Conservation (phyloP, 2,113 vertebrate species). For the Petaurus breviceps region DNA sequence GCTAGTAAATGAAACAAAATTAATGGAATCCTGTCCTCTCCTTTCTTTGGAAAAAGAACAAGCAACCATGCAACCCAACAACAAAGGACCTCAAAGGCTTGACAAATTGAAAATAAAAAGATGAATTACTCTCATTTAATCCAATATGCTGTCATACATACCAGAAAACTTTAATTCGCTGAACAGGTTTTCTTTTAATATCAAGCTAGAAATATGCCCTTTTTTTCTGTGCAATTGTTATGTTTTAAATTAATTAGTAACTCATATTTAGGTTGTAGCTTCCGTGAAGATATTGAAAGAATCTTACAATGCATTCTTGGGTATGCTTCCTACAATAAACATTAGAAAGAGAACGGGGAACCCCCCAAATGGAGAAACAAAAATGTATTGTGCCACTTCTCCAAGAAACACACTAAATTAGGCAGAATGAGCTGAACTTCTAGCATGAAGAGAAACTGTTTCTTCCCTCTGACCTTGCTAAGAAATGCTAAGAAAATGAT, state of each 20-base stretch:
- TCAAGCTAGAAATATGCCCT: slow-evolving; percentile 46
- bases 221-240: slow-evolving; percentile 51
- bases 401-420: not conserved
- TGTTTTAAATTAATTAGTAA: slow-evolving; percentile 71
- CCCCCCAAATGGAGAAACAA: not conserved
- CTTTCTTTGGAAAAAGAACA: not conserved
- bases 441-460: not conserved
- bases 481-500: not conserved
- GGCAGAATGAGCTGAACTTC: not conserved
- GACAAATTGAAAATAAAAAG: slow-evolving; percentile 49
- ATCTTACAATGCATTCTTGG: not conserved
- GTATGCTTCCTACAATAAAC: not conserved
- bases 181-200: slow-evolving; percentile 63
- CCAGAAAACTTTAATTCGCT: slow-evolving; percentile 55
- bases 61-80: not conserved
- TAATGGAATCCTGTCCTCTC: not conserved
- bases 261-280: slow-evolving; percentile 45
- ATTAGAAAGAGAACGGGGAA: not conserved
- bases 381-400: not conserved
- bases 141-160: slow-evolving; percentile 51
- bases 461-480: not conserved
- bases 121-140: slow-evolving; percentile 61
- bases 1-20: not conserved
- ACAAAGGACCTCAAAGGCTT: not conserved
- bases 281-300: slow-evolving; percentile 44